Evolutionary conservation across 2,113 vertebrate species (phyloP).

Genomic region (Vombatus ursinus): DNA sequence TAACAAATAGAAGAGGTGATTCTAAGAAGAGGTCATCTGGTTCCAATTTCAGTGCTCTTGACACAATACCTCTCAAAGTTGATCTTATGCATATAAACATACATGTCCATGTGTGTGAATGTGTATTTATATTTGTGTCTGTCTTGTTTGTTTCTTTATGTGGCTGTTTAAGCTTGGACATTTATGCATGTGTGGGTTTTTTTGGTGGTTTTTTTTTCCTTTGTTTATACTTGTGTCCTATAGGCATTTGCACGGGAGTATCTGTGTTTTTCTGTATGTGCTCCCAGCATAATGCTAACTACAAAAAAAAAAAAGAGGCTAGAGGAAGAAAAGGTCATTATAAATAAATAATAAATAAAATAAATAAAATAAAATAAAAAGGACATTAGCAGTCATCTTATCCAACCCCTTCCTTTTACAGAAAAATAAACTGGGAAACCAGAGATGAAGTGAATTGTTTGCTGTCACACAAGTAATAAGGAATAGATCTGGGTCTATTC

Average conservation of each 20-base stretch:
- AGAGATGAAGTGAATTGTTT: neutral
- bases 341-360: too few relatives aligned
- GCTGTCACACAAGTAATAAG: neutral
- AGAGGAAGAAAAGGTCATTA: neutral
- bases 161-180: neutral
- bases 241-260: neutral
- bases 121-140: neutral
- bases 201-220: neutral
- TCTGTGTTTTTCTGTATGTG: neutral
- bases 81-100: neutral
- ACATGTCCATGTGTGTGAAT: neutral
- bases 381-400: neutral
- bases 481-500: neutral
- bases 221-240: neutral
- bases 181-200: neutral
- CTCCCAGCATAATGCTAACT: neutral
- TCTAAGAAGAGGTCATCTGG: neutral
- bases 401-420: neutral
- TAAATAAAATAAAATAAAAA: neutral
- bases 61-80: neutral
- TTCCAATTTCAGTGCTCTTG: neutral
- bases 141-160: neutral
- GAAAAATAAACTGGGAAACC: neutral
- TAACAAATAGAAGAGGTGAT: neutral
- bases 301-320: neutral